Percentiles rank a stretch among this genome's conserved stretches.
These are phyloP conservation scores for Eupithecia subumbrata DNA, from an alignment of 2,888 invertebrate genomes.

Conservation along the genomic window DNA sequence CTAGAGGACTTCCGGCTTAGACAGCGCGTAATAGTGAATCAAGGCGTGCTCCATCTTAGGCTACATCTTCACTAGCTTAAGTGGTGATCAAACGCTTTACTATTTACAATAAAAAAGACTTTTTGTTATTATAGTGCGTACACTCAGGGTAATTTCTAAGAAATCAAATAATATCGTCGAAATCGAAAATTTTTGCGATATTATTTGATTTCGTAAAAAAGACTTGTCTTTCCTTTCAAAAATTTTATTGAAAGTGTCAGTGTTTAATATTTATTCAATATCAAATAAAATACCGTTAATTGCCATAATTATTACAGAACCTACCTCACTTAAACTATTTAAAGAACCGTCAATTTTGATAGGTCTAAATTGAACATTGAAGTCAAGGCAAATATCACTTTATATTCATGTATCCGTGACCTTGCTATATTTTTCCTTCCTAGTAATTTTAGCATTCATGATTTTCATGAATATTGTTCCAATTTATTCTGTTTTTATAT, in stretches of 20 bases:
- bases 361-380: slow-evolving; percentile 10
- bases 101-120: background rate
- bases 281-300: background rate
- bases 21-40: background rate
- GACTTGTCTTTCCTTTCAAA: background rate
- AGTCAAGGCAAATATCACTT: slow-evolving; percentile 22
- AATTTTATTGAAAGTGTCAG: background rate
- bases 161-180: too few species aligned
- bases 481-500: background rate
- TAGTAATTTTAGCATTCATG: slow-evolving; percentile 8
- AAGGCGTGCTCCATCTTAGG: background rate
- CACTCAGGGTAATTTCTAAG: too few species aligned
- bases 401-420: slow-evolving; percentile 21
- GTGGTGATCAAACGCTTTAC: too few species aligned
- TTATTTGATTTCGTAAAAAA: too few species aligned
- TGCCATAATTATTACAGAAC: background rate
- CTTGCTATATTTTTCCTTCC: slow-evolving; percentile 30
- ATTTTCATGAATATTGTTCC: slow-evolving; percentile 6
- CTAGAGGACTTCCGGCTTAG: background rate
- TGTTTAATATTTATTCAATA: background rate
- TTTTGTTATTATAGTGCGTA: too few species aligned
- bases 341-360: slow-evolving; percentile 24
- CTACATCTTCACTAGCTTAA: background rate
- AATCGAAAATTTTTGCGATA: too few species aligned
- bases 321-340: slow-evolving; percentile 12